Evolutionary conservation across 2,113 vertebrate genomes (phyloP).

Genomic region (Progne subis): DNA sequence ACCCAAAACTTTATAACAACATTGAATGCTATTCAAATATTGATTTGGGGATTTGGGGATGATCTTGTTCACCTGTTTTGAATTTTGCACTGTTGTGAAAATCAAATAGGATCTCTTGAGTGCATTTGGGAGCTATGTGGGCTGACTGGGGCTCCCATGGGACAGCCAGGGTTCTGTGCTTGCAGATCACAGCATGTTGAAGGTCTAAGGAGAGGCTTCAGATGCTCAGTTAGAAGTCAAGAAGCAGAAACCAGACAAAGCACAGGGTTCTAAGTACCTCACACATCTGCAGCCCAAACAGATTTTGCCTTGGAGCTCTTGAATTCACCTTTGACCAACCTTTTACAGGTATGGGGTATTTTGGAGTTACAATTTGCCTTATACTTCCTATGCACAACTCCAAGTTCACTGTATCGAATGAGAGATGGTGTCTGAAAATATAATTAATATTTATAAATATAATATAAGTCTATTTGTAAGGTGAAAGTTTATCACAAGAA

Average conservation of each 20-base stretch:
- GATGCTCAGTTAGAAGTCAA: background rate
- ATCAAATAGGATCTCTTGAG: background rate
- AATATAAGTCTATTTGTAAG: background rate
- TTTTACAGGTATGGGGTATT: background rate
- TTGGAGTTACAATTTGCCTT: background rate
- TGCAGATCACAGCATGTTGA: accelerated
- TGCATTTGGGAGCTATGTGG: background rate
- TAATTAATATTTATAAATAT: too few species aligned
- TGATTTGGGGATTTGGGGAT: background rate
- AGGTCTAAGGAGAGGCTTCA: background rate
- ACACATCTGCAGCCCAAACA: background rate
- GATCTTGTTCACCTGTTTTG: background rate
- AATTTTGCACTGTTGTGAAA: background rate
- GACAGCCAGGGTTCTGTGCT: too few species aligned
- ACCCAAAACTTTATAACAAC: background rate
- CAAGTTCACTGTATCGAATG: background rate
- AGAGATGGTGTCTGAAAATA: background rate
- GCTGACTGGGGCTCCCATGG: background rate
- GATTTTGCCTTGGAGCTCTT: background rate
- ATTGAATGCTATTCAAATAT: background rate
- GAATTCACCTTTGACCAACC: background rate
- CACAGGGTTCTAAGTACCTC: background rate
- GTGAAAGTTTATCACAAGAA: background rate
- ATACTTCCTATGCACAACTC: background rate
- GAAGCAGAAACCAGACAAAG: background rate